Evolutionary conservation across 1,140 invertebrate genomes (phyloP).

Genomic region (Neoseiulus cucumeris): DNA sequence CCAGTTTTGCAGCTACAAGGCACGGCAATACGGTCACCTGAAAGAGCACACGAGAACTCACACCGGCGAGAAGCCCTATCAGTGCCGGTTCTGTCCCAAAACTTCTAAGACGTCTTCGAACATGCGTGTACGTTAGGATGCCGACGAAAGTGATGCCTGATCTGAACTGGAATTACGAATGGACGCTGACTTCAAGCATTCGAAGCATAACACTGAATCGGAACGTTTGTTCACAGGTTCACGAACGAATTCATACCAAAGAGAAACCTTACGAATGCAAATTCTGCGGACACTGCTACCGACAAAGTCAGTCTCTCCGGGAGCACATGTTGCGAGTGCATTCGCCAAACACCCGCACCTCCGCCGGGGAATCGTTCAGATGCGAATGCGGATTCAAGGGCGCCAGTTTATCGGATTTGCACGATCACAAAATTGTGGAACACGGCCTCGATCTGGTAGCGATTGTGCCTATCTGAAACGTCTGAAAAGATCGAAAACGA

Average conservation of each 20-base stretch:
- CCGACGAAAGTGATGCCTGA: not conserved
- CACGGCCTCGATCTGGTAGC: too few relatives aligned
- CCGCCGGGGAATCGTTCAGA: too few relatives aligned
- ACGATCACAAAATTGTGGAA: too few relatives aligned
- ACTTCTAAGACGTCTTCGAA: not conserved
- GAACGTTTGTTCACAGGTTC: not conserved
- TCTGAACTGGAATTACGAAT: not conserved
- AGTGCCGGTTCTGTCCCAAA: not conserved
- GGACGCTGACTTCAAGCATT: not conserved
- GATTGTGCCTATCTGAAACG: too few relatives aligned
- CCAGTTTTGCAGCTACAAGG: not conserved
- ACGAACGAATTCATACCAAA: constrained; percentile 9
- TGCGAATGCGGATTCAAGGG: too few relatives aligned
- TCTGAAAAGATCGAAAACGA: too few relatives aligned
- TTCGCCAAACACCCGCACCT: not conserved
- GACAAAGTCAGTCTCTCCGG: not conserved
- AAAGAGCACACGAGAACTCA: not conserved
- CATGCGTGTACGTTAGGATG: not conserved
- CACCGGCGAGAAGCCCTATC: not conserved
- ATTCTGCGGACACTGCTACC: constrained; percentile 1
- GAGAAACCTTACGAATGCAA: constrained; percentile 14
- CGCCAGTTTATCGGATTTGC: too few relatives aligned
- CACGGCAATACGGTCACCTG: not conserved
- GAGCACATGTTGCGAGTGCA: not conserved
- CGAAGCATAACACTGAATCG: not conserved